These are phyloP conservation scores for Cynocephalus volans DNA, from an alignment of 2,113 vertebrate species.

Conservation along the genomic window DNA sequence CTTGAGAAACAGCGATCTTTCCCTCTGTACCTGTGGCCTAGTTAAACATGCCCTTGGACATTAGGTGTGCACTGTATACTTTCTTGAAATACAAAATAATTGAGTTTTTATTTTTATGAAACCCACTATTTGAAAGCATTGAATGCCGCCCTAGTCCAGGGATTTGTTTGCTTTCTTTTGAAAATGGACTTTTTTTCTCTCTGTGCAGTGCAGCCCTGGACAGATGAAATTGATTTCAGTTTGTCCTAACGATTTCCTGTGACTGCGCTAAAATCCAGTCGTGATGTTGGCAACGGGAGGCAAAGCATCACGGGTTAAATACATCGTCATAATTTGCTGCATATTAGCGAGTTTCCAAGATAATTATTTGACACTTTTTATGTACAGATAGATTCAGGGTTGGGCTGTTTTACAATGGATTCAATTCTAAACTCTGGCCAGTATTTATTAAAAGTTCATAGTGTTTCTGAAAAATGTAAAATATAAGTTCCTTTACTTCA, in stretches of 20 bases:
- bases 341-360: neutral
- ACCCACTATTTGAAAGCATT: neutral
- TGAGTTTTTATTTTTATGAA: neutral
- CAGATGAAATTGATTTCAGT: too few species aligned
- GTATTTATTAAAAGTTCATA: accelerated
- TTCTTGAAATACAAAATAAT: neutral
- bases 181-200: too few species aligned
- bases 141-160: accelerated
- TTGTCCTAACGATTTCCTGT: neutral
- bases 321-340: accelerated
- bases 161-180: neutral
- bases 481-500: accelerated
- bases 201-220: accelerated
- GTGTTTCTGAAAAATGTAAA: neutral
- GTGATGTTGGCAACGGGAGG: accelerated
- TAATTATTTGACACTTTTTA: too few species aligned
- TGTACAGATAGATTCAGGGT: accelerated
- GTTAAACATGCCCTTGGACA: too few species aligned
- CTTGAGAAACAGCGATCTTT: neutral
- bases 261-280: neutral
- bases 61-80: accelerated
- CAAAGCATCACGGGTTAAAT: accelerated
- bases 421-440: accelerated
- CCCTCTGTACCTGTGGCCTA: neutral
- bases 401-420: neutral